A percentile compares a stretch with the other conserved stretches of the same genome.
Evolutionary conservation across 2,888 invertebrate genomes (phyloP).

Genomic region (Glaucopsyche alexis): DNA sequence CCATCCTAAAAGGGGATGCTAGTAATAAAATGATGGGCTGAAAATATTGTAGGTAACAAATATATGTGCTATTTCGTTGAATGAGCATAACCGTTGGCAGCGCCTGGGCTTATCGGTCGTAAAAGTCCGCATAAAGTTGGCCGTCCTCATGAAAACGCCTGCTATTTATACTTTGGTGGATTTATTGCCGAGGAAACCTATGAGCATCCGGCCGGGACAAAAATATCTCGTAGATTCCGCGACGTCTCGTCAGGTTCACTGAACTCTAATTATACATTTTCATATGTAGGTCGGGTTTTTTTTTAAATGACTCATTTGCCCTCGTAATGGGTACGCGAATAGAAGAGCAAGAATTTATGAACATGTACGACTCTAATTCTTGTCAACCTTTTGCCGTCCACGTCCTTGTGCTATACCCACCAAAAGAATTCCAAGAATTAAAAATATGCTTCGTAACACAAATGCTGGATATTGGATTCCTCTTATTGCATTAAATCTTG

Average conservation of each 20-base stretch:
- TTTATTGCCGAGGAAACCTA: conserved; percentile 67
- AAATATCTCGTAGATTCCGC: conserved; percentile 77
- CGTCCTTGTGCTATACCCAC: neutral
- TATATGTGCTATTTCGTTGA: conserved; percentile 21
- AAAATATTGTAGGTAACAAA: conserved; percentile 10
- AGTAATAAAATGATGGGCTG: conserved; percentile 4
- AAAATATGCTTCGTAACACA: too few species aligned
- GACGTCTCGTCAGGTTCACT: conserved; percentile 72
- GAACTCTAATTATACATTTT: conserved; percentile 49
- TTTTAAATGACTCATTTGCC: neutral
- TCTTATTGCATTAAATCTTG: neutral
- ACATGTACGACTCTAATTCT: neutral
- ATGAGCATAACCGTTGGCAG: conserved; percentile 36
- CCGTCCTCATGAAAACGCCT: conserved; percentile 51
- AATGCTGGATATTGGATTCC: too few species aligned
- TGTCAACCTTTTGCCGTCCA: neutral
- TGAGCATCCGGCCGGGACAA: conserved; percentile 65
- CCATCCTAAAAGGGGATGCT: neutral
- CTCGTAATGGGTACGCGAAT: neutral
- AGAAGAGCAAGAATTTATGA: neutral
- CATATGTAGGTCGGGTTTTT: conserved; percentile 18
- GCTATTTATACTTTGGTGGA: conserved; percentile 69
- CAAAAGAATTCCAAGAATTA: neutral
- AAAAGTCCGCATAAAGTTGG: conserved; percentile 57
- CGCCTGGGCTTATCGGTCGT: conserved; percentile 61